phyloP scores from a whole-genome alignment of 2,113 vertebrate genomes.

The Pluvialis apricaria region DNA sequence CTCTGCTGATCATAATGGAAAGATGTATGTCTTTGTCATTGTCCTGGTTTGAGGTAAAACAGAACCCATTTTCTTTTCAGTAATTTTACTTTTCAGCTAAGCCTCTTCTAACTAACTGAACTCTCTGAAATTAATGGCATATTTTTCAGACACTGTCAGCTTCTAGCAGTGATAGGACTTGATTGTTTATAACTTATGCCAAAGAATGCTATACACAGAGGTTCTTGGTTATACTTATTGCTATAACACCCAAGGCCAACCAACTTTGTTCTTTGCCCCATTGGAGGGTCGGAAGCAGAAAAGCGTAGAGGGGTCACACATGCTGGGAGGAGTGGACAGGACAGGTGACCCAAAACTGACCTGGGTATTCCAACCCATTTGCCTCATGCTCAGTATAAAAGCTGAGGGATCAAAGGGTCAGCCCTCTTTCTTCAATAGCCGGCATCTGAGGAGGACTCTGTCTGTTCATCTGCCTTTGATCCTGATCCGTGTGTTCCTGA shows the following conservation, averaged over 20 bases:
- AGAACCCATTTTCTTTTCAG: no score
- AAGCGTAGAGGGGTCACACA: not conserved
- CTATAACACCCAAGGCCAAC: not conserved
- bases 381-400: not conserved
- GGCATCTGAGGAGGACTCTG: not conserved
- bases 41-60: no score
- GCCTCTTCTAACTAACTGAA: not conserved
- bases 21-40: not conserved
- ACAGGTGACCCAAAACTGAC: not conserved
- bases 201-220: not conserved
- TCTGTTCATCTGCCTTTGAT: not conserved
- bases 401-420: not conserved
- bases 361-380: not conserved
- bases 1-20: not conserved
- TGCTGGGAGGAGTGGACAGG: not conserved
- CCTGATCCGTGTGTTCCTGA: no score
- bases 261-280: not conserved
- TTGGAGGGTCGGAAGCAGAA: not conserved
- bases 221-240: not conserved
- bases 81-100: not conserved
- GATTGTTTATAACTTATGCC: not conserved
- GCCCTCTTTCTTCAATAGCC: not conserved
- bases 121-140: not conserved
- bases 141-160: not conserved
- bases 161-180: not conserved